phyloP scores from a whole-genome alignment of 1,140 invertebrate species.

The Apocrypta bakeri region DNA sequence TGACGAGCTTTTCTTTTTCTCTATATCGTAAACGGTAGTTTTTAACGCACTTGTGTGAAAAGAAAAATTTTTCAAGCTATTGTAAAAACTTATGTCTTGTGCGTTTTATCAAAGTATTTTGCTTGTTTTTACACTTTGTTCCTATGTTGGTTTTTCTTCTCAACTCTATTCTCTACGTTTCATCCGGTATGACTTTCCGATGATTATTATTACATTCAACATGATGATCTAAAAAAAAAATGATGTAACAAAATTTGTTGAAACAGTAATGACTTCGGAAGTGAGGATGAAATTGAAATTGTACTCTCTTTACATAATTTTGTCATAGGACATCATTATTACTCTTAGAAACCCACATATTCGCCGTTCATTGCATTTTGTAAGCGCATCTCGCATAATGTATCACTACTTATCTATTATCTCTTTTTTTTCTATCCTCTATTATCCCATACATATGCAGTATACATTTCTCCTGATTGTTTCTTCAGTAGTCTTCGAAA shows the following conservation, averaged over 20 bases:
- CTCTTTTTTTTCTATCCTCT: neutral
- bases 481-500: neutral
- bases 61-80: neutral
- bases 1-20: conserved; percentile 51
- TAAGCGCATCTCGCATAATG: conserved; percentile 1
- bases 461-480: neutral
- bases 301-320: neutral
- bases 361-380: conserved; percentile 22
- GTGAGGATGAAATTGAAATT: neutral
- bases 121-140: neutral
- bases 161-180: neutral
- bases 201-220: neutral
- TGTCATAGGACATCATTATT: neutral
- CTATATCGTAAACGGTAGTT: conserved; percentile 42
- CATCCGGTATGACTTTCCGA: neutral
- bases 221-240: no score
- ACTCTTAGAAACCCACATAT: neutral
- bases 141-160: neutral
- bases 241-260: neutral
- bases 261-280: neutral
- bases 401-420: neutral
- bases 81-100: conserved; percentile 29
- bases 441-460: neutral
- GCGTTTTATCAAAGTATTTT: neutral
- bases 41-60: conserved; percentile 13